Evolutionary conservation across 2,888 invertebrate species (phyloP).

Genomic region (Drosophila paucipuncta): DNA sequence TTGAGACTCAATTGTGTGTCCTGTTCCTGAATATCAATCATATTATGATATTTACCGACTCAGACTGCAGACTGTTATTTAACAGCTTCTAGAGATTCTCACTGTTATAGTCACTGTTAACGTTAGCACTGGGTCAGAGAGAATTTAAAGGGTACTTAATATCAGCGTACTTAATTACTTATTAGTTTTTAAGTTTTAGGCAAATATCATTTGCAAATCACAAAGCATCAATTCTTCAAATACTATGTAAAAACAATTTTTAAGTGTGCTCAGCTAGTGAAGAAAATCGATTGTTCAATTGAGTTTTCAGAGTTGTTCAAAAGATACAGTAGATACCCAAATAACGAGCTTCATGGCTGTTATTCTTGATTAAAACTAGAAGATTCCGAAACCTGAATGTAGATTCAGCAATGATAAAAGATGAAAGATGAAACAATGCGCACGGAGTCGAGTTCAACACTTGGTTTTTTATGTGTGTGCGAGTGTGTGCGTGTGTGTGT

Average conservation of each 20-base stretch:
- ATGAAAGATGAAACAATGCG: background rate
- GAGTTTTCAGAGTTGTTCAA: background rate
- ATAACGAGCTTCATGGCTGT: background rate
- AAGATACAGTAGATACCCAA: background rate
- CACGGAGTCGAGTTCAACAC: slow-evolving; percentile 16
- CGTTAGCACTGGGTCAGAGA: background rate
- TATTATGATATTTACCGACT: background rate
- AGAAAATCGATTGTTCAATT: background rate
- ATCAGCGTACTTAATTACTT: background rate
- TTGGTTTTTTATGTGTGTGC: background rate
- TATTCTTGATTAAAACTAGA: background rate
- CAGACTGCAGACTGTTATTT: background rate
- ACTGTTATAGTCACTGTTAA: background rate
- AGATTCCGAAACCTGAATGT: background rate
- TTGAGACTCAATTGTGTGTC: background rate
- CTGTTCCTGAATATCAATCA: background rate
- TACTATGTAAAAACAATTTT: background rate
- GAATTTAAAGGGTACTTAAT: background rate
- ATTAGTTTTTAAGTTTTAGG: background rate
- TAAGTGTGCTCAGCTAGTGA: background rate
- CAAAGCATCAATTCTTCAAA: background rate
- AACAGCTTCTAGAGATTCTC: background rate
- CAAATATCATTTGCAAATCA: background rate
- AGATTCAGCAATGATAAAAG: background rate
- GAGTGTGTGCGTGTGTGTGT: too few species aligned